Conservation (phyloP, 1,140 invertebrate species). For the Drosophila ercepeae region DNA sequence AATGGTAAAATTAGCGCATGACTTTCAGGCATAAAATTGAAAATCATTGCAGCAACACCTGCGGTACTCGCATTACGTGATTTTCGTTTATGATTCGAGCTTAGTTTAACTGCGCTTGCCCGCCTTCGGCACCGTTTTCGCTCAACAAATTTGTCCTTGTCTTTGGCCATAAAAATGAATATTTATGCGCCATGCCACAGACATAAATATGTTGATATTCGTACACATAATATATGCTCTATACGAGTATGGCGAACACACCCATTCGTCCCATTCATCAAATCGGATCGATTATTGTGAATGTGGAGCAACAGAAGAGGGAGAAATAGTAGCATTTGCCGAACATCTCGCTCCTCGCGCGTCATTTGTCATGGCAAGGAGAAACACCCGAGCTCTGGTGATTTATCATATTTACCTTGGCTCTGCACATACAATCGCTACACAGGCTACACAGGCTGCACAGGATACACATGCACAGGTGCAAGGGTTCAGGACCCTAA, state of each 20-base stretch:
- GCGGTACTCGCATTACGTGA: slow-evolving; percentile 69
- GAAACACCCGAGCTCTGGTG: slow-evolving; percentile 48
- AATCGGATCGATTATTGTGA: slow-evolving; percentile 78
- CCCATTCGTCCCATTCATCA: slow-evolving; percentile 57
- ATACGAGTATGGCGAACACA: slow-evolving; percentile 42
- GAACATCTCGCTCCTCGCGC: slow-evolving; percentile 5
- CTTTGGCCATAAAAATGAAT: slow-evolving; percentile 76
- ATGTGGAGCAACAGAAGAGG: slow-evolving; percentile 32
- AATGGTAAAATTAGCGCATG: slow-evolving; percentile 73
- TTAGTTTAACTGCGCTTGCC: slow-evolving; percentile 77
- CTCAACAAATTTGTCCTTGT: slow-evolving; percentile 41
- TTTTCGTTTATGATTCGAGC: slow-evolving; percentile 80
- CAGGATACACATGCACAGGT: slow-evolving; percentile 52
- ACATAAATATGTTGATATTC: slow-evolving; percentile 66
- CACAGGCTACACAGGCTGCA: slow-evolving; percentile 4
- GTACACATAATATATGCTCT: slow-evolving; percentile 58
- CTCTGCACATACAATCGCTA: slow-evolving; percentile 30
- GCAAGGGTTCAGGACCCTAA: slow-evolving; percentile 75
- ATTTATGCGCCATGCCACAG: slow-evolving; percentile 70
- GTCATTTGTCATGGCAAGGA: slow-evolving; percentile 72
- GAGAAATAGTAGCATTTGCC: slow-evolving; percentile 4
- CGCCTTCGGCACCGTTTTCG: slow-evolving; percentile 42
- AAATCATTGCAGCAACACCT: slow-evolving; percentile 82
- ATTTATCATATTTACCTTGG: slow-evolving; percentile 78
- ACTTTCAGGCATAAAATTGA: slow-evolving; percentile 80